Evolutionary conservation across 2,113 vertebrate genomes (phyloP), one percentile per base, ranked within the genome.

Genomic region (Catharus minimus): DNA sequence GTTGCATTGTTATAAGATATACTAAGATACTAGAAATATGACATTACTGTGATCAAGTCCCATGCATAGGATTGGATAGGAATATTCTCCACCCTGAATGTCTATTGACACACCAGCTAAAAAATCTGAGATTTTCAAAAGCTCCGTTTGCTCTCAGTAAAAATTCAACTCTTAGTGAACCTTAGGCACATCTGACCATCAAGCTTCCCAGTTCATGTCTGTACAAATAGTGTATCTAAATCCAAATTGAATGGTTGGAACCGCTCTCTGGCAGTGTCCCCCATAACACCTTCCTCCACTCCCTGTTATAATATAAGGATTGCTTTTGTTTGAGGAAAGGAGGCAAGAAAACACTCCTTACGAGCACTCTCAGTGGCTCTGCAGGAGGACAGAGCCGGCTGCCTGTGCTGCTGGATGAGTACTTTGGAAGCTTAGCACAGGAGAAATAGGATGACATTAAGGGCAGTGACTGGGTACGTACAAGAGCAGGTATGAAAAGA

Each of bases 371-470:
- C 91, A 88, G 89, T 53, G 0, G 80, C 82, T 94, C 72, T 22
- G 62, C 53, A 1, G 84, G 93, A 94, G 79, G 92, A 96, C 88
- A 62, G 86, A 92, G 91, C 86, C 0, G 6, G 87, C 91, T 89
- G 91, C 83, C 27, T 71, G 87, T 65, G 0, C 82, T 60, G 86
- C 89, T 3, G 68, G 80, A 93, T 95, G 92, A 95, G 95, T 94
- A 82, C 94, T 78, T 75, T 65, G 94, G 89, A 95, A 95, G 88
- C 94, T 92, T 80, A 95, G 93, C 84, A 74, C 67, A 82, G 95
- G 92, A 96, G 90, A 96, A 96, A 96, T 95, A 94, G 88, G 90
- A 96, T 95, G 93, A 96, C 93, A 95, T 88, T 68, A 94, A 92
- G 92, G 95, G 95, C 95, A 95, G 92, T 89, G 94, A 89, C 94